phyloP scores from a whole-genome alignment of 2,113 vertebrate species.

The Hemibagrus wyckioides region DNA sequence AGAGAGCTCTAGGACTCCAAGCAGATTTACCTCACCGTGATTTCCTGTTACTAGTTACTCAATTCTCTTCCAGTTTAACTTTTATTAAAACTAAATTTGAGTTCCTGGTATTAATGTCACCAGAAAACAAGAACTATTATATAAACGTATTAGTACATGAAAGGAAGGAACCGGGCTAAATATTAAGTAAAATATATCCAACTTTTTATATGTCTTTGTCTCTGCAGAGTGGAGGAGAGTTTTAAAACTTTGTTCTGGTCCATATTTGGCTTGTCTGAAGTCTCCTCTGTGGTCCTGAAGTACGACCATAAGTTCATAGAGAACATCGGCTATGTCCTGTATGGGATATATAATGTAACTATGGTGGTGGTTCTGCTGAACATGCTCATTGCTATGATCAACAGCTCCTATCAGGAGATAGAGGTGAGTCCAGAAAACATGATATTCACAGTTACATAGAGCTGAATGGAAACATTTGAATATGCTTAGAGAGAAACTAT shows the following conservation, averaged over 20 bases:
- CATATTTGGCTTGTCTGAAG: constrained; percentile 89
- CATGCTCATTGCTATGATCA: constrained; percentile 93
- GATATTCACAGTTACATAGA: not conserved
- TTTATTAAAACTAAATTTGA: not conserved
- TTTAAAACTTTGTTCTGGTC: constrained; percentile 93
- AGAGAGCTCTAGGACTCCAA: not conserved
- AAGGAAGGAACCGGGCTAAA: not conserved
- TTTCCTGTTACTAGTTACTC: constrained; percentile 14
- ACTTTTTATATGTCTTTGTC: constrained; percentile 32
- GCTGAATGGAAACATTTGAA: not conserved
- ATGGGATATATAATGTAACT: constrained; percentile 88
- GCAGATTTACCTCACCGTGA: not conserved
- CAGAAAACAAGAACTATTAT: no score
- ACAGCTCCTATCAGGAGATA: constrained; percentile 90
- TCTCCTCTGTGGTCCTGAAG: constrained; percentile 88
- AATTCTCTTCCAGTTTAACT: not conserved
- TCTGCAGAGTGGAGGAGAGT: constrained; percentile 85
- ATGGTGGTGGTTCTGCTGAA: constrained; percentile 92
- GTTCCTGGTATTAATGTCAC: not conserved
- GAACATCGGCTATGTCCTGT: constrained; percentile 89
- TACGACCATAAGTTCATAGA: constrained; percentile 92
- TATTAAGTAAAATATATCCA: not conserved
- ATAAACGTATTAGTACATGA: not conserved
- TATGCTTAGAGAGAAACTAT: not conserved
- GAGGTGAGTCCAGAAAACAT: constrained; percentile 73